Evolutionary conservation across 2,797 vertebrate species (phyloP).

Genomic region (Rhinogobio ventralis): DNA sequence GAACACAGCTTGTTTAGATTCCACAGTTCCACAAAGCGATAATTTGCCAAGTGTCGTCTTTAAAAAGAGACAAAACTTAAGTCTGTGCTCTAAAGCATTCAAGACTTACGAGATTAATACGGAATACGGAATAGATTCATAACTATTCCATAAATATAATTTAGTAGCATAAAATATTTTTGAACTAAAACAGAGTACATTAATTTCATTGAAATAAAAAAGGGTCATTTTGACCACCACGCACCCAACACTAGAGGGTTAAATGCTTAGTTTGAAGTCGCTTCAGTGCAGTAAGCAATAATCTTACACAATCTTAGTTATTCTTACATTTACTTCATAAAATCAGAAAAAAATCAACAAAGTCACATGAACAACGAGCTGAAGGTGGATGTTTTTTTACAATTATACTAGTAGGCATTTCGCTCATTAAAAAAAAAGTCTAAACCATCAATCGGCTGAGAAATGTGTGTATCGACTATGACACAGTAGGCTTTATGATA

Average conservation of each 20-base stretch:
- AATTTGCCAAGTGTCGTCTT: too few species aligned
- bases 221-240: too few species aligned
- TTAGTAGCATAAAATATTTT: neutral
- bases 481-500: neutral
- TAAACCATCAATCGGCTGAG: neutral
- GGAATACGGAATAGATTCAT: too few species aligned
- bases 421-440: neutral
- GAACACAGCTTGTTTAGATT: too few species aligned
- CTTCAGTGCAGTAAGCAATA: neutral
- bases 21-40: too few species aligned
- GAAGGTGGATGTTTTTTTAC: neutral
- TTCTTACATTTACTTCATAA: neutral
- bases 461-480: neutral
- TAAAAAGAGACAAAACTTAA: too few species aligned
- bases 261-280: neutral
- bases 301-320: neutral
- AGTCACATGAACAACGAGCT: neutral
- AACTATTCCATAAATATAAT: too few species aligned
- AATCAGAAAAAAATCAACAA: neutral
- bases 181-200: neutral
- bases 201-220: neutral
- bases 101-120: too few species aligned
- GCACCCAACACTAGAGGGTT: too few species aligned
- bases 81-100: too few species aligned
- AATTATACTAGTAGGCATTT: neutral